A percentile compares a stretch with the other conserved stretches of the same genome.
These are phyloP conservation scores for Rhaphigaster nebulosa DNA, from an alignment of 2,888 invertebrate genomes.

Conservation along the genomic window DNA sequence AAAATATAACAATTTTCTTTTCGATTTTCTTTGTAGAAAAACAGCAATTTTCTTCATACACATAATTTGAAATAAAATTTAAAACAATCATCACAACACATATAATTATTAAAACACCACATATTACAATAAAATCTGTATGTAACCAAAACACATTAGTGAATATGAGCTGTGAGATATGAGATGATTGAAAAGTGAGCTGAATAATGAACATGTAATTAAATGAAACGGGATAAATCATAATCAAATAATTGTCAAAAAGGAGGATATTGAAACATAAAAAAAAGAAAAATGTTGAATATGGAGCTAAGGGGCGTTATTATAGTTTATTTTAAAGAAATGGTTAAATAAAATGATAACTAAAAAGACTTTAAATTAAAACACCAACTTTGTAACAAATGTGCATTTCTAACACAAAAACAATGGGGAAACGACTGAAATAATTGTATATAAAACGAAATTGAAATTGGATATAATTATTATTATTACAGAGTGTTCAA, in stretches of 20 bases:
- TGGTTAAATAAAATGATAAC: too few species aligned
- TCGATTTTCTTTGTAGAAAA: neutral
- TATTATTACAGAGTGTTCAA: too few species aligned
- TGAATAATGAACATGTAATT: neutral
- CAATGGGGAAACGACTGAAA: too few species aligned
- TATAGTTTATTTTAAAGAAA: too few species aligned
- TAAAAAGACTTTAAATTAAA: too few species aligned
- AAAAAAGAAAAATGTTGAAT: neutral
- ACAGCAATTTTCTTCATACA: neutral
- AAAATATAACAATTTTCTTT: neutral
- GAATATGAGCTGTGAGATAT: neutral
- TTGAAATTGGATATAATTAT: too few species aligned
- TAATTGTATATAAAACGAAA: too few species aligned
- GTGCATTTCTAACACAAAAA: too few species aligned
- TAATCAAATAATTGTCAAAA: neutral
- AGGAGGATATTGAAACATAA: neutral
- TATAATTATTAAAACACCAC: neutral
- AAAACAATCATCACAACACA: neutral
- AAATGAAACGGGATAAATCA: neutral
- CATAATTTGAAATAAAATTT: neutral
- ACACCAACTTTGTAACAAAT: too few species aligned
- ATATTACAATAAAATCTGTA: too few species aligned
- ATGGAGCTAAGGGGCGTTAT: too few species aligned
- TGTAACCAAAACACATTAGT: neutral
- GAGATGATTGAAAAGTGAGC: neutral